Evolutionary conservation across 2,888 invertebrate species (phyloP).

Genomic region (Stenurella melanura): DNA sequence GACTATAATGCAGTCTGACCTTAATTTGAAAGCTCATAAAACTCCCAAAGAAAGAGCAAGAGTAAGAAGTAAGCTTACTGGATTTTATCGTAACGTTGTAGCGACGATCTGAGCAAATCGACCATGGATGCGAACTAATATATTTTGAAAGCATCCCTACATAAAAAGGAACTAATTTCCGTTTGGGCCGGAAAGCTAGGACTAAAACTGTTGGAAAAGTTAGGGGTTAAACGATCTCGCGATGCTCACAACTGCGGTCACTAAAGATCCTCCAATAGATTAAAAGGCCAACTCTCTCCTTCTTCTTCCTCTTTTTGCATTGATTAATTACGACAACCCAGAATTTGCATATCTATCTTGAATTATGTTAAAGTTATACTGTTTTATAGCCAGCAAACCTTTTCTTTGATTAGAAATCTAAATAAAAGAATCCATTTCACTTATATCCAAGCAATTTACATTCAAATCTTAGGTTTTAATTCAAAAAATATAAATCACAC

Average conservation of each 20-base stretch:
- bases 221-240: conserved; percentile 63
- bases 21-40: conserved; percentile 47
- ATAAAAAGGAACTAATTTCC: conserved; percentile 72
- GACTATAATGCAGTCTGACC: conserved; percentile 31
- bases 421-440: background rate
- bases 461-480: background rate
- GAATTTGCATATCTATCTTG: conserved; percentile 48
- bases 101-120: conserved; percentile 68
- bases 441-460: background rate
- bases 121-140: conserved; percentile 68
- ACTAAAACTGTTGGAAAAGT: conserved; percentile 68
- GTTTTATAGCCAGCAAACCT: background rate
- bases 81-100: conserved; percentile 65
- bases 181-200: conserved; percentile 67
- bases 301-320: conserved; percentile 59
- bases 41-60: conserved; percentile 30
- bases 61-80: conserved; percentile 54
- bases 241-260: conserved; percentile 67
- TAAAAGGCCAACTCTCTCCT: conserved; percentile 64
- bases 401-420: conserved; percentile 3
- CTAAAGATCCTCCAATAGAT: conserved; percentile 67
- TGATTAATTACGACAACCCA: conserved; percentile 47
- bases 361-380: conserved; percentile 37
- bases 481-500: background rate
- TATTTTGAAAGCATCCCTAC: conserved; percentile 69